phyloP scores from a whole-genome alignment of 2,113 vertebrate species.

The Aegithalos caudatus region DNA sequence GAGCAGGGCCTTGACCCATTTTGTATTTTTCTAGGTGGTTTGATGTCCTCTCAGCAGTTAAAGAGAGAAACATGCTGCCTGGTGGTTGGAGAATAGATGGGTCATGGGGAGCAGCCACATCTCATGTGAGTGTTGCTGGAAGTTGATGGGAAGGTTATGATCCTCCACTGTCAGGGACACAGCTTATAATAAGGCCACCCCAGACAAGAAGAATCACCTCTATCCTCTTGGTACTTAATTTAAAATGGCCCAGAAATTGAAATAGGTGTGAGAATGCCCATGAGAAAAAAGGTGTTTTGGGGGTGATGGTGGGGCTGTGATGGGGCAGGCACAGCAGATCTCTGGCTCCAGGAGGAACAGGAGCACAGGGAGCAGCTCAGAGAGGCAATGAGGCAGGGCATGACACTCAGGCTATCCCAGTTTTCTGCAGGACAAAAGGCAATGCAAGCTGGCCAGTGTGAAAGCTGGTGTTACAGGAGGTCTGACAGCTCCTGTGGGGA shows the following conservation, averaged over 20 bases:
- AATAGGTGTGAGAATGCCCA: not conserved
- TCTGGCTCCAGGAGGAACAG: not conserved
- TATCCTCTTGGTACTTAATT: not conserved
- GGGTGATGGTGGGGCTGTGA: fast-evolving
- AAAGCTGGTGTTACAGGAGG: not conserved
- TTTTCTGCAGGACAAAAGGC: not conserved
- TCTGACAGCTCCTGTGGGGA: not conserved
- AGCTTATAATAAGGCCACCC: not conserved
- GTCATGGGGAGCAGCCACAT: fast-evolving
- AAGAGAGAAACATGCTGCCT: not conserved
- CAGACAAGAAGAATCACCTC: not conserved
- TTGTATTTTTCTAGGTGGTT: not conserved
- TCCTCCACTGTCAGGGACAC: not conserved
- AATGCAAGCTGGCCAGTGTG: not conserved
- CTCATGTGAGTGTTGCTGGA: not conserved
- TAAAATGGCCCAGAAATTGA: not conserved
- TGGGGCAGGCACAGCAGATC: not conserved
- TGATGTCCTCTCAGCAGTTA: not conserved
- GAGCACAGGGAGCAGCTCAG: fast-evolving
- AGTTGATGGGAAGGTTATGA: not conserved
- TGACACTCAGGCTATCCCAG: not conserved
- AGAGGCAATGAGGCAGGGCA: not conserved
- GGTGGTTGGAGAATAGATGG: not conserved
- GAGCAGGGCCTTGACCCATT: not conserved
- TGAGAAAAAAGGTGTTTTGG: not conserved